A percentile compares a stretch with the other conserved stretches of the same genome.
These are phyloP conservation scores for Blennius ocellaris DNA, from an alignment of 2,113 vertebrate genomes.

Conservation along the genomic window DNA sequence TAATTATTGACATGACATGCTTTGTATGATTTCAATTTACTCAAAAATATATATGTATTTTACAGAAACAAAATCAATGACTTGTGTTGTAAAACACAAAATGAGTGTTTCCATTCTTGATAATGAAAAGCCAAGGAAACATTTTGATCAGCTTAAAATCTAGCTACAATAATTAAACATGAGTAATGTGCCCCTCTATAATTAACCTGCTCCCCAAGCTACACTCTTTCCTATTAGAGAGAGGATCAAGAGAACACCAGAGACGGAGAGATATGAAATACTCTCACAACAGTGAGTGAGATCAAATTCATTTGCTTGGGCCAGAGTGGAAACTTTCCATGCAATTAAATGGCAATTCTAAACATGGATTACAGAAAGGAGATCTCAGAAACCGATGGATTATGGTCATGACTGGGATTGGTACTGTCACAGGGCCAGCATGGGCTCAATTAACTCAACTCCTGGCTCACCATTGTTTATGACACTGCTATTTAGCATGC, in stretches of 20 bases:
- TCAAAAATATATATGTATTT: conserved; percentile 29
- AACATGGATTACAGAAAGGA: conserved; percentile 45
- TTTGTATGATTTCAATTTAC: conserved; percentile 12
- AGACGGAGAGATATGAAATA: conserved; percentile 46
- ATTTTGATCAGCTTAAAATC: conserved; percentile 63
- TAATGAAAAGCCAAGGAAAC: conserved; percentile 41
- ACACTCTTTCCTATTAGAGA: conserved; percentile 42
- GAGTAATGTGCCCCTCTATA: conserved; percentile 68
- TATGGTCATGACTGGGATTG: conserved; percentile 51
- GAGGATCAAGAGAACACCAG: conserved; percentile 49
- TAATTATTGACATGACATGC: neutral
- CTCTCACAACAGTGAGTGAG: conserved; percentile 44
- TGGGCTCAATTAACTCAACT: conserved; percentile 49
- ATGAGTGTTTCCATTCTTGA: conserved; percentile 30
- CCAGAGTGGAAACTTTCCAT: conserved; percentile 59
- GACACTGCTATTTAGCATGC: conserved; percentile 58
- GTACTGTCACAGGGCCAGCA: conserved; percentile 48
- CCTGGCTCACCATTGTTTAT: conserved; percentile 41
- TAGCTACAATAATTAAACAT: conserved; percentile 66
- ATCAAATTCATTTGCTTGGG: conserved; percentile 54
- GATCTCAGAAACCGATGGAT: conserved; percentile 59
- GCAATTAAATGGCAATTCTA: conserved; percentile 62
- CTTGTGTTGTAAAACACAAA: conserved; percentile 23
- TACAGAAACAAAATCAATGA: conserved; percentile 37
- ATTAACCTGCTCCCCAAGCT: conserved; percentile 64